Base-by-base conservation (phyloP, 2,113 vertebrate genomes). In the Acinonyx jubatus region DNA sequence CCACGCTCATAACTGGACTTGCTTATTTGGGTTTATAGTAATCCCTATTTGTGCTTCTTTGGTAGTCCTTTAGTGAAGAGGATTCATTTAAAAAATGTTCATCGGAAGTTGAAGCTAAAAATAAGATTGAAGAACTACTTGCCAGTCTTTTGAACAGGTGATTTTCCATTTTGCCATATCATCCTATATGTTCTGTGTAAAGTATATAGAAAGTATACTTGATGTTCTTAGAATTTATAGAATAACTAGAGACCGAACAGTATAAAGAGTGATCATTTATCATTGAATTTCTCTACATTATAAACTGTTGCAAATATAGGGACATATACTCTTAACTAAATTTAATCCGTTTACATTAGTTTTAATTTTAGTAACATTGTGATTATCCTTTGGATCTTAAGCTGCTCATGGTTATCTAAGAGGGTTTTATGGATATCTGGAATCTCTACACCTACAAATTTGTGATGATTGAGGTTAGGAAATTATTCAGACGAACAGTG, bases 61-160 rank as follows among this genome's bases (percentile, higher is more conserved):
- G 95, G 38, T 97, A 99, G 99, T 99, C 99, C 80, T 99, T 99
- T 80, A 99, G 99, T 94, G 99, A 99, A 96, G 99, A 99, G 98
- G 99, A 99, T 96, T 99, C 99, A 86, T 99, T 99, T 98, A 99
- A 98, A 98, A 99, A 99, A 94, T 99, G 99, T 55, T 99, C 99
- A 27, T 99, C 99, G 1, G 98, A 99, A 96, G 98, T 91, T 1
- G 99, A 99, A 23, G 99, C 99, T 73, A 97, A 98, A 95, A 97
- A 98, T 57, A 99, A 99, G 97, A 98, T 99, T 45, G 98, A 99
- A 74, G 99, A 99, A 57, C 99, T 99, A 41, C 98, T 99, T 85
- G 97, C 52, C 66, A 99, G 93, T 89, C 98, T 99, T 57, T 96
- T 99, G 36, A 98, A 99, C 90, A 99, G 99, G 99, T 99, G 88